Percentiles rank a stretch among this genome's conserved stretches.
These are phyloP conservation scores for Columba janthina DNA, from an alignment of 2,113 vertebrate genomes.

Conservation along the genomic window DNA sequence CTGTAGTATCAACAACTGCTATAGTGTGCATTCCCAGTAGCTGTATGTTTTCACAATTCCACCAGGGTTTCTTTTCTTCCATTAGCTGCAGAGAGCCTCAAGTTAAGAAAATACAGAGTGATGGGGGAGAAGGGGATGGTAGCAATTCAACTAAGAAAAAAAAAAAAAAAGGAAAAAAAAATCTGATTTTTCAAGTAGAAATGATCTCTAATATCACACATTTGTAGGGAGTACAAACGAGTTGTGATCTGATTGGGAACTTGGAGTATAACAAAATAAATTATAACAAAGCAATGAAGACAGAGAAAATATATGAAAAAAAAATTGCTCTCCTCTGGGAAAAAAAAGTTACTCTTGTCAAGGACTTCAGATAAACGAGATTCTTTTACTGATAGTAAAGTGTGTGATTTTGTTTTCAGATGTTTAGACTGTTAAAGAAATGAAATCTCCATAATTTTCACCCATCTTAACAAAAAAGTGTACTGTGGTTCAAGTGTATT, in stretches of 20 bases:
- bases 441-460: not conserved
- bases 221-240: not conserved
- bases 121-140: fast-evolving
- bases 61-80: not conserved
- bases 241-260: not conserved
- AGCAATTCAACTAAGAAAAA: not conserved
- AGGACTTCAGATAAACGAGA: not conserved
- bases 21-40: not conserved
- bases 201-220: not conserved
- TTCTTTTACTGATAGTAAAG: not conserved
- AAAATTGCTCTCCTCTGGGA: not conserved
- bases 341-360: not conserved
- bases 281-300: not conserved
- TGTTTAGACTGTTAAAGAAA: not conserved
- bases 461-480: not conserved
- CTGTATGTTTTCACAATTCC: not conserved
- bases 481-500: not conserved
- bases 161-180: fast-evolving
- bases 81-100: not conserved
- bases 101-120: not conserved
- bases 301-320: not conserved
- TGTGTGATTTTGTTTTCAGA: not conserved
- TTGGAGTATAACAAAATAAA: not conserved
- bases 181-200: not conserved
- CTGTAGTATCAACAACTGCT: not conserved